phyloP scores from a whole-genome alignment of 1,140 invertebrate genomes.

The Pygmarrhopalites habei region DNA sequence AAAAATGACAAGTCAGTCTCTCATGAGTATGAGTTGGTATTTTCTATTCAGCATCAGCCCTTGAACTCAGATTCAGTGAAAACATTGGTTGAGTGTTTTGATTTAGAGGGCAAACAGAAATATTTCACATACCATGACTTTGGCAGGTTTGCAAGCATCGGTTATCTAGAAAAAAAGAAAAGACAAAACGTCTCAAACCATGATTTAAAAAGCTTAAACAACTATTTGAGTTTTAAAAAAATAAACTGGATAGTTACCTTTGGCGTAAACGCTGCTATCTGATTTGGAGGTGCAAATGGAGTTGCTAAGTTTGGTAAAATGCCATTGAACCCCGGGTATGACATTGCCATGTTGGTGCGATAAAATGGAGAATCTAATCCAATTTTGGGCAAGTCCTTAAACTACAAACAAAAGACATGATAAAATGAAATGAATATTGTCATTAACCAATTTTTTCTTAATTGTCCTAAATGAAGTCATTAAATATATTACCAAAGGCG shows the following conservation, averaged over 20 bases:
- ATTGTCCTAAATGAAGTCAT: neutral
- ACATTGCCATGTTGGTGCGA: slow-evolving; percentile 63
- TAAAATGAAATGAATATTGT: neutral
- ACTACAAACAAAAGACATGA: slow-evolving; percentile 49
- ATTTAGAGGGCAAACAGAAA: no score
- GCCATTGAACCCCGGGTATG: slow-evolving; percentile 67
- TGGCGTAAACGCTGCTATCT: slow-evolving; percentile 72
- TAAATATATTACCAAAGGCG: slow-evolving; percentile 57
- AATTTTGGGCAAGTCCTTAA: slow-evolving; percentile 82
- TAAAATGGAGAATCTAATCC: slow-evolving; percentile 68
- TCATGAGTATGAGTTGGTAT: no score
- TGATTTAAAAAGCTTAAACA: slow-evolving; percentile 4
- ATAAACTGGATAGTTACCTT: slow-evolving; percentile 59
- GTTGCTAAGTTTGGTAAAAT: slow-evolving; percentile 64
- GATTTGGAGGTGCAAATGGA: slow-evolving; percentile 70
- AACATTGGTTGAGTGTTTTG: no score
- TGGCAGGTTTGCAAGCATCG: slow-evolving; percentile 26
- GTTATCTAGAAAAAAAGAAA: slow-evolving; percentile 23
- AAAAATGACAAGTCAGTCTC: no score
- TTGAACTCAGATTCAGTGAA: no score
- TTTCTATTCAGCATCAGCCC: no score
- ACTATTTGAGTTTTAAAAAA: no score
- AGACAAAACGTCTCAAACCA: no score
- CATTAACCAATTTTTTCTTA: no score
- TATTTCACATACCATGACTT: slow-evolving; percentile 26